Conservation (phyloP, 2,797 vertebrate genomes). For the Champsocephalus gunnari region DNA sequence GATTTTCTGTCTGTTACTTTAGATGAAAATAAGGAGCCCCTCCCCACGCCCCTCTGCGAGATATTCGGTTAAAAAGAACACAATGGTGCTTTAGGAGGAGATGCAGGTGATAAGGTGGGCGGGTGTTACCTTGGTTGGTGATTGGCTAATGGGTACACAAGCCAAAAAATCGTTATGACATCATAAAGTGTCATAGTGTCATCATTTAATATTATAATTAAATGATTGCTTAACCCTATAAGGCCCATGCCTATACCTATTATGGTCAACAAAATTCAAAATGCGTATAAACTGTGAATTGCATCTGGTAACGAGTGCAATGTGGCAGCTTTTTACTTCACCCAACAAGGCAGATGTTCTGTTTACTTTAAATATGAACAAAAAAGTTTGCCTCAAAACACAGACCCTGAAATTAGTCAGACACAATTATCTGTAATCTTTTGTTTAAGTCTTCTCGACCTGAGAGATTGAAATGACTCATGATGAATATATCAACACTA, state of each 20-base stretch:
- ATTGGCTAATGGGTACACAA: no score
- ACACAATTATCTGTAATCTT: conserved; percentile 12
- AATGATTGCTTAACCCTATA: no score
- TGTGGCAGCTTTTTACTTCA: neutral
- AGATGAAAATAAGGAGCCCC: no score
- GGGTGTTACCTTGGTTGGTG: no score
- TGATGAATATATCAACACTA: conserved; percentile 10
- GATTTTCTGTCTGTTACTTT: no score
- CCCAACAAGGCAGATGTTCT: no score
- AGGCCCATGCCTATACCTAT: neutral
- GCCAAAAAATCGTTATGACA: neutral
- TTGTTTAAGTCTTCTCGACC: conserved; percentile 18
- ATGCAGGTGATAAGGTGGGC: no score
- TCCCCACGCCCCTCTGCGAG: no score
- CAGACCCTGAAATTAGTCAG: neutral
- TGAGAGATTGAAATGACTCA: conserved; percentile 42
- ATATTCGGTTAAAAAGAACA: no score
- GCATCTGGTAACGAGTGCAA: neutral
- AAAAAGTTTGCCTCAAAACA: neutral
- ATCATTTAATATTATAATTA: no score
- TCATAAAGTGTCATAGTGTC: no score
- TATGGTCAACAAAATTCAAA: neutral
- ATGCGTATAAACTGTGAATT: neutral
- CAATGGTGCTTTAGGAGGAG: no score
- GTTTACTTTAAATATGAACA: neutral